Conservation (phyloP, 2,797 vertebrate genomes). For the Gobio occitaniae region DNA sequence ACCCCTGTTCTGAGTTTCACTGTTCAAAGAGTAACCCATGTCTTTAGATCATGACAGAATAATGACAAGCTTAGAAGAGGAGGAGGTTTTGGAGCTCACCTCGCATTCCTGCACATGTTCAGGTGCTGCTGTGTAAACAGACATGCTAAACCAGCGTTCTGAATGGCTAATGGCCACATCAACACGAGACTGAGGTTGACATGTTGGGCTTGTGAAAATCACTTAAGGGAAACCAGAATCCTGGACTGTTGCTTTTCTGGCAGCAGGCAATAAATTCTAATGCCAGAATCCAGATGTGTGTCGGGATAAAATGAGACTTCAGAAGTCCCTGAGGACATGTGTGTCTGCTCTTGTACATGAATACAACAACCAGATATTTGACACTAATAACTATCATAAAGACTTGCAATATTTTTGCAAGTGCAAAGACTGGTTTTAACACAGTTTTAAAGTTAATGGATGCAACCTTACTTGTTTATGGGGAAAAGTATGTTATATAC, state of each 20-base stretch:
- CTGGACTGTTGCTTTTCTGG: slow-evolving; percentile 54
- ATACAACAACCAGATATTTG: slow-evolving; percentile 21
- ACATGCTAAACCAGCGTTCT: slow-evolving; percentile 4
- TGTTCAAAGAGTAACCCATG: slow-evolving; percentile 18
- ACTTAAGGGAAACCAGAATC: slow-evolving; percentile 34
- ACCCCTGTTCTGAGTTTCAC: slow-evolving; percentile 33
- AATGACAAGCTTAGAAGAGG: slow-evolving; percentile 43
- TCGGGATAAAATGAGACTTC: slow-evolving; percentile 62
- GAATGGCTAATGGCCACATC: slow-evolving; percentile 5
- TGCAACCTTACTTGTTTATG: background rate
- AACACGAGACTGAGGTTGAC: background rate
- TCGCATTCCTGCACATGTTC: slow-evolving; percentile 46
- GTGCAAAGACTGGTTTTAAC: background rate
- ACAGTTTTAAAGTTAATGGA: background rate
- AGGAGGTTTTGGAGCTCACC: slow-evolving; percentile 16
- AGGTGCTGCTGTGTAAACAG: slow-evolving; percentile 42
- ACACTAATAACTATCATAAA: slow-evolving; percentile 33
- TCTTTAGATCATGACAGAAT: slow-evolving; percentile 49
- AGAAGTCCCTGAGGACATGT: slow-evolving; percentile 60
- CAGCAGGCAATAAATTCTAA: slow-evolving; percentile 64
- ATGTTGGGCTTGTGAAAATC: slow-evolving; percentile 15
- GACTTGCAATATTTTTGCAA: background rate
- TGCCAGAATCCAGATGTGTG: slow-evolving; percentile 71
- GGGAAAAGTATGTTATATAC: background rate
- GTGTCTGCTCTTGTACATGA: slow-evolving; percentile 36